Evolutionary conservation across 2,797 vertebrate species (phyloP), one percentile per base, ranked within the genome.

Genomic region (Lycodopsis pacificus): DNA sequence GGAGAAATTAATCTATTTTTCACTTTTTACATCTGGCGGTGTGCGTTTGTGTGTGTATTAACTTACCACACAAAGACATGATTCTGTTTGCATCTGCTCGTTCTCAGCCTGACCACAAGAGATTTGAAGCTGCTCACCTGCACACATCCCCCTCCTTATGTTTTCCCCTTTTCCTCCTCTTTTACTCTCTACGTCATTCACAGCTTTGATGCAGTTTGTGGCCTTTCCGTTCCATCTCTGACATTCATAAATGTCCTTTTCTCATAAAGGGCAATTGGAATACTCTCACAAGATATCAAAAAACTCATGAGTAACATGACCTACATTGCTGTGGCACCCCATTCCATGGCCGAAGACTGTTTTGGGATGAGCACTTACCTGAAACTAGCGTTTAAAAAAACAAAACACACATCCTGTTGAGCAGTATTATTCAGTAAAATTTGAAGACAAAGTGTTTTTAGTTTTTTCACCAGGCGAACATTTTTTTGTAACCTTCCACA

Each of bases 311-410:
- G 46, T 17, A 63, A 54, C 40, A 44, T 79, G 85, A 77, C 85
- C 82, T 81, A 84, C 65, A 83, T 87, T 77, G 19, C 81, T 81
- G 65, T 82, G 62, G 70, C 86, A 85, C 58, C 4, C 17, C 10
- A 38, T 19, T 62, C 7, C 1, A 1, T 59, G 27, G 34, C 27
- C 17, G 1, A 25, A 59, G 22, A 12, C 17, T 12, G 14, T 49
- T 64, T 40, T 27, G 22, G 20, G 10, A 15, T 30, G 10, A 65
- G 12, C 22, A 65, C 12, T 30, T 17, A 15, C 25, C 53, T 30
- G 7, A 56, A 56, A 56, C 25, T 56, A 56, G 27, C 8, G 36
- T 58, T 58, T n/a, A 3, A 38, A 59, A 44, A 58, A 4, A 53
- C 48, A 73, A 66, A 53, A 4, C 27, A 27, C 27, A 25, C 38